A percentile compares a stretch with the other conserved stretches of the same genome.
phyloP scores from a whole-genome alignment of 2,797 vertebrate genomes.

The Stomatorhinus walkeri region DNA sequence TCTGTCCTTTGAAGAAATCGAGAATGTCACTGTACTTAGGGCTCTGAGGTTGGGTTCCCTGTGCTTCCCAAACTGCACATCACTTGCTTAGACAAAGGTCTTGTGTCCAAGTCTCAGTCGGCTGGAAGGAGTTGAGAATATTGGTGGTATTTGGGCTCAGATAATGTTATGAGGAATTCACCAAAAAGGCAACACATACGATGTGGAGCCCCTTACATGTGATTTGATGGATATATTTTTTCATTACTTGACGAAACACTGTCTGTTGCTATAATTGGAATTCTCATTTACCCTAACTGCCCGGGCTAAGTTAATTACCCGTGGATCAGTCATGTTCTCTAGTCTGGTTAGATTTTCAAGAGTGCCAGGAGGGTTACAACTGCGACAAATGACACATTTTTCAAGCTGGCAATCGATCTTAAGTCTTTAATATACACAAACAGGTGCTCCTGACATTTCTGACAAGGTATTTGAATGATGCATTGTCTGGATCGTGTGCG shows the following conservation, averaged over 20 bases:
- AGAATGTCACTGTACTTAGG: background rate
- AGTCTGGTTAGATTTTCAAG: background rate
- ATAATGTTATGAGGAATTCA: background rate
- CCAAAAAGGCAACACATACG: background rate
- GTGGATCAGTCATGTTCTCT: background rate
- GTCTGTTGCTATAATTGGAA: background rate
- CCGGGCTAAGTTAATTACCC: background rate
- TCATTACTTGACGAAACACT: background rate
- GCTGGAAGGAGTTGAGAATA: background rate
- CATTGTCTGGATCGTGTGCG: background rate
- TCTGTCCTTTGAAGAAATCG: background rate
- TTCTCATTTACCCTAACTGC: background rate
- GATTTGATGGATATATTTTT: background rate
- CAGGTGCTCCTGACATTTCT: background rate
- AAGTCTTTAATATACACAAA: background rate
- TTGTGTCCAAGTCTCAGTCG: background rate
- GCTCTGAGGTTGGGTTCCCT: background rate
- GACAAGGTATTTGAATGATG: background rate
- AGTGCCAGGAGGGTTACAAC: background rate
- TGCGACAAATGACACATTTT: background rate
- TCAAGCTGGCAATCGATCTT: background rate
- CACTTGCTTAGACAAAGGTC: background rate
- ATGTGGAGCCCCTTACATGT: background rate
- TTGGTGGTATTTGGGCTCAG: background rate
- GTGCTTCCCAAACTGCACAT: background rate